Evolutionary conservation across 1,140 invertebrate species (phyloP).

Genomic region (Heliconius congener): DNA sequence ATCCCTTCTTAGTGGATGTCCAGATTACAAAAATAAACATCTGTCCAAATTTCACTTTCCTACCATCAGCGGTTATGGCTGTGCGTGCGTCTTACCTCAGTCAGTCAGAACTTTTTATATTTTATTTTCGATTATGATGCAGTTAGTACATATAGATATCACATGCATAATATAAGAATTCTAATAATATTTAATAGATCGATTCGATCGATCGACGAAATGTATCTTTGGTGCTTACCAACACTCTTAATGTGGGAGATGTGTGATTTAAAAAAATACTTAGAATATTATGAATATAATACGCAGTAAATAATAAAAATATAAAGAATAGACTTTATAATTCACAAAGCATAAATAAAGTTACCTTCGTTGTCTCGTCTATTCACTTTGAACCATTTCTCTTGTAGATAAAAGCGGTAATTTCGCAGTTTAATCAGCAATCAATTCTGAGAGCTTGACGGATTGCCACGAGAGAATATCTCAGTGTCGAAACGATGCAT

Average conservation of each 20-base stretch:
- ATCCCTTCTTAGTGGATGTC: no score
- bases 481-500: constrained; percentile 53
- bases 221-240: no score
- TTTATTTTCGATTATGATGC: neutral
- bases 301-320: neutral
- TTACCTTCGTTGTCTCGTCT: constrained; percentile 36
- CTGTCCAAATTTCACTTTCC: no score
- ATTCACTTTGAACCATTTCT: constrained; percentile 45
- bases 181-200: no score
- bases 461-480: constrained; percentile 64
- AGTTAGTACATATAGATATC: neutral
- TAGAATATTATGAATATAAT: neutral
- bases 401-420: constrained; percentile 55
- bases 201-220: no score
- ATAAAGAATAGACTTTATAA: neutral
- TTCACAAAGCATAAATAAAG: constrained; percentile 30
- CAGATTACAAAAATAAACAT: no score
- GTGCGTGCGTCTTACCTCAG: no score
- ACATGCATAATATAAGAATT: no score
- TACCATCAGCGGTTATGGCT: no score
- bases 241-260: no score
- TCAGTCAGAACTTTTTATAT: no score
- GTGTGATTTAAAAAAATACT: neutral
- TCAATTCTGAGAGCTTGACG: constrained; percentile 68
- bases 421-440: constrained; percentile 68